phyloP scores from a whole-genome alignment of 1,140 invertebrate species.

The Vanessa atalanta region DNA sequence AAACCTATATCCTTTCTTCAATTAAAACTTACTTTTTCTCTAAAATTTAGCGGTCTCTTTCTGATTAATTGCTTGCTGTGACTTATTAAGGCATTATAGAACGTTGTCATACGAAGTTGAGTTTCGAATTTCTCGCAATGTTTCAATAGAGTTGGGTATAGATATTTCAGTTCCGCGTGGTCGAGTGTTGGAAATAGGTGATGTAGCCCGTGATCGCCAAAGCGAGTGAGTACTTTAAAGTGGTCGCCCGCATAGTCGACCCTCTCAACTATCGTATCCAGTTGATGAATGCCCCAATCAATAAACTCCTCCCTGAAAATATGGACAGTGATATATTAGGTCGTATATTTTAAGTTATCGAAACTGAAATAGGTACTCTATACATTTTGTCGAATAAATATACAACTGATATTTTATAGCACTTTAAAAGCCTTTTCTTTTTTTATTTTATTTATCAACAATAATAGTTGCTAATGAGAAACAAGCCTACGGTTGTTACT shows the following conservation, averaged over 20 bases:
- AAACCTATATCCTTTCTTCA: background rate
- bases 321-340: slow-evolving; percentile 22
- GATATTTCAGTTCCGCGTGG: slow-evolving; percentile 83
- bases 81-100: slow-evolving; percentile 57
- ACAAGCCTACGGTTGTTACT: too few relatives aligned
- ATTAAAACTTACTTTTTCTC: slow-evolving; percentile 28
- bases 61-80: slow-evolving; percentile 66
- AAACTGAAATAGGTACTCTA: background rate
- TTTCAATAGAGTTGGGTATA: slow-evolving; percentile 66
- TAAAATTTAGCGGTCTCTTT: slow-evolving; percentile 62
- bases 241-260: slow-evolving; percentile 76
- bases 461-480: too few relatives aligned
- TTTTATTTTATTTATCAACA: too few relatives aligned
- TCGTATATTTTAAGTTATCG: slow-evolving; percentile 19
- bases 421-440: background rate
- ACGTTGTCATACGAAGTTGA: slow-evolving; percentile 55
- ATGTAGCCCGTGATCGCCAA: slow-evolving; percentile 89
- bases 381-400: background rate
- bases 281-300: slow-evolving; percentile 91
- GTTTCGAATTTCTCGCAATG: slow-evolving; percentile 70
- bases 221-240: slow-evolving; percentile 86
- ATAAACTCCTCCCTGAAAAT: slow-evolving; percentile 65
- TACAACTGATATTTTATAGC: background rate
- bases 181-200: slow-evolving; percentile 92
- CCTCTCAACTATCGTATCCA: slow-evolving; percentile 88